Conservation (phyloP, 2,888 invertebrate genomes). For the Galeruca laticollis region DNA sequence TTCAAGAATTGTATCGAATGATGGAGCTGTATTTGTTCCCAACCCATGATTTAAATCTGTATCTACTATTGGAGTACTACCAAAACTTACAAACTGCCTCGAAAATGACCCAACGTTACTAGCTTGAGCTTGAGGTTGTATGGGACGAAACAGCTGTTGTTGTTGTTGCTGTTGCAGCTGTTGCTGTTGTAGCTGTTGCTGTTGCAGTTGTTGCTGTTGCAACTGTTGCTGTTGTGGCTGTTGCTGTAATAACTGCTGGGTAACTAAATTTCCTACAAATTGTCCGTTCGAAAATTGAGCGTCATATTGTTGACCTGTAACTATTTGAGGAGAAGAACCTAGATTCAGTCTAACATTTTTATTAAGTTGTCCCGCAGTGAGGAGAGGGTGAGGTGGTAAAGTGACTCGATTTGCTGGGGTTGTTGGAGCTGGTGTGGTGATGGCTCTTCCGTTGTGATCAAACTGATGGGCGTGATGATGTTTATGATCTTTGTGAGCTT, state of each 20-base stretch:
- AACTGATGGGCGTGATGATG: constrained; percentile 88
- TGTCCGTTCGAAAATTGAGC: constrained; percentile 76
- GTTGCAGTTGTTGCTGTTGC: constrained; percentile 15
- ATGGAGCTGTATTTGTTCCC: constrained; percentile 70
- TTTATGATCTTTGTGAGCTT: constrained; percentile 88
- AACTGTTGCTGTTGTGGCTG: constrained; percentile 14
- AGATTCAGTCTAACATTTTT: constrained; percentile 70
- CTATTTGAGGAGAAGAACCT: constrained; percentile 59
- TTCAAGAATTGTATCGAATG: constrained; percentile 44
- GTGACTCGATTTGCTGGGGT: constrained; percentile 70
- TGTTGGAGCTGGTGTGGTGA: constrained; percentile 73
- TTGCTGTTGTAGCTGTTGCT: too few species aligned
- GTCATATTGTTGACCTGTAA: constrained; percentile 59
- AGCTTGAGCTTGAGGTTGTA: constrained; percentile 37
- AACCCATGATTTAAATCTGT: constrained; percentile 67
- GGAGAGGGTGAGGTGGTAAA: constrained; percentile 68
- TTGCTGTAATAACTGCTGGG: constrained; percentile 42
- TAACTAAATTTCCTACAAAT: constrained; percentile 65
- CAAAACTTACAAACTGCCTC: constrained; percentile 52
- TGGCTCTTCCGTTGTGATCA: constrained; percentile 77
- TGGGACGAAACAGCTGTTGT: constrained; percentile 14
- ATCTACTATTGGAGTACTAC: constrained; percentile 67
- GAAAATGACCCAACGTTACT: constrained; percentile 40
- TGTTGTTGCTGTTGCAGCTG: constrained; percentile 18
- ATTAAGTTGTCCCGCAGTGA: constrained; percentile 76